Percentiles rank a stretch among this genome's conserved stretches.
These are phyloP conservation scores for Globodera ellingtonae DNA, from an alignment of 1,140 invertebrate genomes.

Conservation along the genomic window DNA sequence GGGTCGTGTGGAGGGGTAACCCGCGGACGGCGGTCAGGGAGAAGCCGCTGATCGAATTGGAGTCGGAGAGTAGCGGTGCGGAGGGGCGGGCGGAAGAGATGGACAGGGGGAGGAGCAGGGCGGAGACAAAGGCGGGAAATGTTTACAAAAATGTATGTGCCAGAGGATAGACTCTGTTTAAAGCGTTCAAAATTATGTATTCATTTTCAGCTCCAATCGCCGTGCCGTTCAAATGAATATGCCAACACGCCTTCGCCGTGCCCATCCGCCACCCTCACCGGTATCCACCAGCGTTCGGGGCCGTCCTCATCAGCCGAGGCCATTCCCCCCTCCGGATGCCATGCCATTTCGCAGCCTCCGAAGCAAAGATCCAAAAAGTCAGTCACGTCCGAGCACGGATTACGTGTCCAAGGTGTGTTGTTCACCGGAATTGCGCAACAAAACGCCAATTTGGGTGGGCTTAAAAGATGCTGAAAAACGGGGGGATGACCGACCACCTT, in stretches of 20 bases:
- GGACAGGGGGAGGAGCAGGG: background rate
- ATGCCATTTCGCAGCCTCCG: background rate
- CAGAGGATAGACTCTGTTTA: background rate
- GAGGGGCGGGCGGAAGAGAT: background rate
- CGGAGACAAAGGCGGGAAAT: background rate
- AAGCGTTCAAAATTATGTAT: background rate
- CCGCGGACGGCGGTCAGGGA: background rate
- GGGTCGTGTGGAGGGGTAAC: background rate
- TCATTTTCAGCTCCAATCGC: background rate
- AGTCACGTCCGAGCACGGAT: conserved; percentile 30
- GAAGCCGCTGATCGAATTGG: background rate
- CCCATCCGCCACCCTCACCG: background rate
- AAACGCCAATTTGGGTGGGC: conserved; percentile 30
- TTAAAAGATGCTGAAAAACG: background rate
- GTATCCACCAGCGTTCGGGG: background rate
- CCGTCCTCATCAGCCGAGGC: conserved; percentile 6
- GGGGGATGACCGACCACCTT: background rate
- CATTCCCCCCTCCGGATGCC: conserved; percentile 1
- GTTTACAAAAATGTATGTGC: conserved; percentile 1
- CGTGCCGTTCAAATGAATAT: background rate
- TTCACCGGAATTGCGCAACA: conserved; percentile 26
- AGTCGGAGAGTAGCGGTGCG: background rate
- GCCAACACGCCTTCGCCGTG: conserved; percentile 7
- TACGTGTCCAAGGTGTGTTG: conserved; percentile 20
- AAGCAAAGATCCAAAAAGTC: conserved; percentile 30